Base-by-base conservation (phyloP, 2,888 invertebrate species). In the Eutolmus rufibarbis region DNA sequence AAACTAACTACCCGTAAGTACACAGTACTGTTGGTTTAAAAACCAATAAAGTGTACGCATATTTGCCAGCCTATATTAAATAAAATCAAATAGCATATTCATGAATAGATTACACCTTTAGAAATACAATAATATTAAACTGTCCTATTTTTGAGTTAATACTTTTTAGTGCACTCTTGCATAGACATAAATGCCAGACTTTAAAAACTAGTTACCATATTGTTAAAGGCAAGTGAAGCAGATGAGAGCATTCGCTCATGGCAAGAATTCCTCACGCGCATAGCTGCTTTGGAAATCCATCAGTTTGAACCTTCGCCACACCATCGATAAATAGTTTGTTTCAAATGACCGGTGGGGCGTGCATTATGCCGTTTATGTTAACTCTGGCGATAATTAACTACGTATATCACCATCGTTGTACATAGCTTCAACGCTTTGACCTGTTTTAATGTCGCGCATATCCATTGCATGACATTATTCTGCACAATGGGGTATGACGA, bases 401-500 rank as follows among this genome's bases (percentile, higher is more conserved):
- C 82, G 19, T 23, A 40, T 84, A 84, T 84, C 82, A 37, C 66
- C 82, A 66, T 19, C 28, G 16, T 34, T 16, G 51, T 46, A 51
- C 79, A 14, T 46, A 46, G 28, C 19, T 40, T 84, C 14, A 57
- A 66, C 85, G 85, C 74, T 85, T 85, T 85, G 85, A 74, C 74
- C 85, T 85, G 85, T 85, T 85, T 85, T 85, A 85, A 74, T 74
- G 74, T 85, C 85, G 74, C 74, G 31, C 74, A 74, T 85, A 85
- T 43, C 74, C 85, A 85, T 85, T 85, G 74, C 74, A 85, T 74
- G 85, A 31, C 74, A 85, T 85, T 85, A 74, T 85, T 85, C 85
- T 85, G 85, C 85, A 85, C 74, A 85, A 85, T 85, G 85, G 85
- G 16, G 74, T 85, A 74, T 85, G 85, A 85, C 85, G 85, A 74